These are phyloP conservation scores for Enteromius thamalakanensis DNA, from an alignment of 2,797 vertebrate species.

Conservation along the genomic window DNA sequence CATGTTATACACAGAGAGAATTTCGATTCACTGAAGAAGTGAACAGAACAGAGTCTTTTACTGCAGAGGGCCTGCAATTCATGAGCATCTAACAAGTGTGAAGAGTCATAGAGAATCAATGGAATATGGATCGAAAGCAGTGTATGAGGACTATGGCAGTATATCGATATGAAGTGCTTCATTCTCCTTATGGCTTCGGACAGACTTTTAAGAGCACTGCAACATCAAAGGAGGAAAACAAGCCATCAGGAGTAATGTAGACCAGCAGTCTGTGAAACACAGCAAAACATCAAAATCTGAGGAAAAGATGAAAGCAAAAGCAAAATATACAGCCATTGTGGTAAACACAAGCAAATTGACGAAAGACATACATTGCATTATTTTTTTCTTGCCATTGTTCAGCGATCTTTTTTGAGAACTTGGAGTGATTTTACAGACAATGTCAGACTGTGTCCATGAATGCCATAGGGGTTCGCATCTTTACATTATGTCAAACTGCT, in stretches of 20 bases:
- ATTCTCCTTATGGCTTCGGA: conserved; percentile 33
- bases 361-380: conserved; percentile 20
- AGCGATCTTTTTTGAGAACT: background rate
- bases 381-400: conserved; percentile 19
- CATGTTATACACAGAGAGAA: conserved; percentile 18
- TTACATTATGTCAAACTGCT: conserved; percentile 9
- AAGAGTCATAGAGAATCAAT: conserved; percentile 53
- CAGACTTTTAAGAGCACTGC: conserved; percentile 42
- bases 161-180: conserved; percentile 47
- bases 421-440: background rate
- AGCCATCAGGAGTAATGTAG: conserved; percentile 49
- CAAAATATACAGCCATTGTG: conserved; percentile 33
- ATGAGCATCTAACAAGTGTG: conserved; percentile 52
- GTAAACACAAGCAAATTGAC: conserved; percentile 43
- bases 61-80: conserved; percentile 42
- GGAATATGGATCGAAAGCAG: conserved; percentile 43
- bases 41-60: conserved; percentile 38
- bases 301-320: conserved; percentile 50
- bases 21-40: conserved; percentile 15
- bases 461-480: background rate
- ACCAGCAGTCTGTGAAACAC: conserved; percentile 49
- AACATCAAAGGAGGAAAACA: conserved; percentile 57
- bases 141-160: conserved; percentile 36
- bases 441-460: background rate
- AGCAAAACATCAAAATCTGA: conserved; percentile 53